Evolutionary conservation across 2,113 vertebrate genomes (phyloP), one percentile per base, ranked within the genome.

Genomic region (Picathartes gymnocephalus): DNA sequence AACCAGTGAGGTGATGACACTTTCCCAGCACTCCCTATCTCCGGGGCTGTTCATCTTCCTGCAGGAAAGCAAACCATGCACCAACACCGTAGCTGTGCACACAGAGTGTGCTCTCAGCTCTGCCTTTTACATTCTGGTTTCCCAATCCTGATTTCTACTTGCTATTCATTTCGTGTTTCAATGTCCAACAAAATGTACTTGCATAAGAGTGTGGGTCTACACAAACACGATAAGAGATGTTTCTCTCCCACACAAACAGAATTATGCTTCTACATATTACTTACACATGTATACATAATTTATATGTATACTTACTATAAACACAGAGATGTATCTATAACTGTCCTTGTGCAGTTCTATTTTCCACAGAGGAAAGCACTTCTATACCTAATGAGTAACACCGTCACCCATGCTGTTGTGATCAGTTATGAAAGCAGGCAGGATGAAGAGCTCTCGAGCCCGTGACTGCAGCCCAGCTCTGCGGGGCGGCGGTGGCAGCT

Each of bases 401-500:
- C 61, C 61, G 57, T 65, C 76, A 82, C 33, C 50, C 53, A 12
- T 4, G 31, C 61, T 76, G 79, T 48, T 1, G 0, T 1, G 18
- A 70, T 31, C 64, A 70, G 13, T 85, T 66, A 48, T 3, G 2
- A 61, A 66, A 87, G 54, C 47, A 66, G 25, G 42, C 80, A 65
- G 0, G 11, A 54, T 44, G 42, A 28, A 24, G 61, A 18, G 17
- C 17, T 61, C 64, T 21, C 24, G 30, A 50, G 44, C 3, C 28
- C 0, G 0, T 25, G 57, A 51, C 42, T 31, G 23, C 30, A 51
- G 71, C 53, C 62, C 2, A 6, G 90, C 56, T 50, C 62, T 13
- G 23, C 0, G 0, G 70, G 74, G 54, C 0, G 0, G 20, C 0
- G 4, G 39, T 33, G 27, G 15, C 8, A 51, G 9, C 33, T 23